Conservation (phyloP, 2,888 invertebrate genomes). For the Nomada goodeniana region DNA sequence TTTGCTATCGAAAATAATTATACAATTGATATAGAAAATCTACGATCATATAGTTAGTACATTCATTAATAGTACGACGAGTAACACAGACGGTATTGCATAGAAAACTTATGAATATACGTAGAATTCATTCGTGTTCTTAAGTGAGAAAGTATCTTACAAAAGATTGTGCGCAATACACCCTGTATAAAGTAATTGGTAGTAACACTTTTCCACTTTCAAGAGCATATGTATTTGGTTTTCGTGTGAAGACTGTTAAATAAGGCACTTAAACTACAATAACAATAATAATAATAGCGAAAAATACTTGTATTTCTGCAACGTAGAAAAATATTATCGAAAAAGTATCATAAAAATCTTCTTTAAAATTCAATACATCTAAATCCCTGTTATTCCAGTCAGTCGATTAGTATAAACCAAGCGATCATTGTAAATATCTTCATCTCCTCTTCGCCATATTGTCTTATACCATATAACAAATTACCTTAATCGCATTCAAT, state of each 20-base stretch:
- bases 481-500: not conserved
- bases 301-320: not conserved
- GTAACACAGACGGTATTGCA: slow-evolving; percentile 38
- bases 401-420: not conserved
- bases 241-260: slow-evolving; percentile 35
- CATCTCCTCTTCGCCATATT: not conserved
- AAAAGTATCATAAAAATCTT: not conserved
- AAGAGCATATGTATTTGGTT: slow-evolving; percentile 31
- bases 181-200: slow-evolving; percentile 28
- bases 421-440: not conserved
- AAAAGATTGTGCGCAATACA: slow-evolving; percentile 41
- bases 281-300: slow-evolving; percentile 14
- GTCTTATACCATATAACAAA: not conserved
- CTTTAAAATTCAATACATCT: not conserved
- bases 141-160: slow-evolving; percentile 24
- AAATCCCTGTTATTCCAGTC: not conserved
- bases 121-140: slow-evolving; percentile 1
- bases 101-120: not conserved
- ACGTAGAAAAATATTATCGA: slow-evolving; percentile 26
- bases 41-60: slow-evolving; percentile 10
- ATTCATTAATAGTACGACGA: slow-evolving; percentile 10
- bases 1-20: slow-evolving; percentile 13
- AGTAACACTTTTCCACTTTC: not conserved
- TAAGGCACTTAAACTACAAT: slow-evolving; percentile 54
- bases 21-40: slow-evolving; percentile 28